A percentile compares a stretch with the other conserved stretches of the same genome.
Conservation (phyloP, 1,140 invertebrate genomes). For the Pachyrhynchus sulphureomaculatus region DNA sequence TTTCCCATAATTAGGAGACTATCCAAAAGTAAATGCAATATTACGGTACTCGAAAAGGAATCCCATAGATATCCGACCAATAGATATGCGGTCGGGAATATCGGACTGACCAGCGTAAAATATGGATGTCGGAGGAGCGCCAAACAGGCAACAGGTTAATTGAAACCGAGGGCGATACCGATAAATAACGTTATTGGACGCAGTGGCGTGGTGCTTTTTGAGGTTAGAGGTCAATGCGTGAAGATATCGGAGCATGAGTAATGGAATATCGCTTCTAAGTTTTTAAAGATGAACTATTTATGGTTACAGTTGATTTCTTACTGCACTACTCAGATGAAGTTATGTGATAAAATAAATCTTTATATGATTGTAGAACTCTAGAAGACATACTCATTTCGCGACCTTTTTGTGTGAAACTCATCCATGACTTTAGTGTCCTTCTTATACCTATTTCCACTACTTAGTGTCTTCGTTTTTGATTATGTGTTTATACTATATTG, state of each 20-base stretch:
- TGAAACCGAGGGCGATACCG: slow-evolving; percentile 26
- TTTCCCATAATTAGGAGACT: slow-evolving; percentile 1
- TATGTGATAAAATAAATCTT: no score
- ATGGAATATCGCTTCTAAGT: neutral
- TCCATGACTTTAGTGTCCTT: no score
- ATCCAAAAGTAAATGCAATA: neutral
- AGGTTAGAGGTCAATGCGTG: slow-evolving; percentile 12
- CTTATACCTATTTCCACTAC: no score
- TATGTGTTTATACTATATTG: no score
- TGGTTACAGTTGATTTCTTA: no score
- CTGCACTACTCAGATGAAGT: no score
- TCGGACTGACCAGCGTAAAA: slow-evolving; percentile 8
- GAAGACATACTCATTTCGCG: no score
- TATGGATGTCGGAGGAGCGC: slow-evolving; percentile 17
- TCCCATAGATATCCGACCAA: slow-evolving; percentile 3
- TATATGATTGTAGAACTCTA: no score
- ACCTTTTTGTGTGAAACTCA: no score
- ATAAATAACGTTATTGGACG: slow-evolving; percentile 23
- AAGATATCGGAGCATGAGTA: slow-evolving; percentile 6
- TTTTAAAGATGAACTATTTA: no score
- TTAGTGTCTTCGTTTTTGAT: no score
- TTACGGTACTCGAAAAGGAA: slow-evolving; percentile 2
- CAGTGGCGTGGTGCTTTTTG: slow-evolving; percentile 3
- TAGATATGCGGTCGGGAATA: neutral
- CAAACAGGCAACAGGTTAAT: slow-evolving; percentile 29